A percentile compares a stretch with the other conserved stretches of the same genome.
These are phyloP conservation scores for Cydia strobilella DNA, from an alignment of 1,140 invertebrate species.

Conservation along the genomic window DNA sequence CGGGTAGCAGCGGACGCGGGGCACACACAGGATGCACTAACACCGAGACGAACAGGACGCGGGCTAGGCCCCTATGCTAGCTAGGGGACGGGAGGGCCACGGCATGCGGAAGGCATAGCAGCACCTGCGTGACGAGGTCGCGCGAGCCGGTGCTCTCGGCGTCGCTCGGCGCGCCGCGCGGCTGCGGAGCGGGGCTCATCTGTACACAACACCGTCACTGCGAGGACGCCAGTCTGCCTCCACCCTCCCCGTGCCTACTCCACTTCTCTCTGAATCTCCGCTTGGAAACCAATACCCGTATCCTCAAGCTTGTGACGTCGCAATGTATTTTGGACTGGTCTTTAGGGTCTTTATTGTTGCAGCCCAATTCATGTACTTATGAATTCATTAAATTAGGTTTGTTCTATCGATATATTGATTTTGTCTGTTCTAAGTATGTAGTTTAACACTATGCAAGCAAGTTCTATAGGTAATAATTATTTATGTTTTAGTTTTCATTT, in stretches of 20 bases:
- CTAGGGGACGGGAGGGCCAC: slow-evolving; percentile 53
- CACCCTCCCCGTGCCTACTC: slow-evolving; percentile 66
- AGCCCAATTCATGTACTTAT: slow-evolving; percentile 28
- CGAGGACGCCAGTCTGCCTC: slow-evolving; percentile 59
- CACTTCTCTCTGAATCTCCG: slow-evolving; percentile 76
- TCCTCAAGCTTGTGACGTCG: background rate
- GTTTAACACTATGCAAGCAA: slow-evolving; percentile 29
- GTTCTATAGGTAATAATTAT: background rate
- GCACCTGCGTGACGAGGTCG: slow-evolving; percentile 83
- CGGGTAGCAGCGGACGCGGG: slow-evolving; percentile 64
- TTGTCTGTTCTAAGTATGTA: background rate
- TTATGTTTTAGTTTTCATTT: background rate
- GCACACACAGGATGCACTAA: slow-evolving; percentile 73
- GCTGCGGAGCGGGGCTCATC: slow-evolving; percentile 83
- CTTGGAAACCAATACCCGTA: slow-evolving; percentile 40
- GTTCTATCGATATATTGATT: slow-evolving; percentile 35
- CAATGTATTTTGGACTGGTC: slow-evolving; percentile 4
- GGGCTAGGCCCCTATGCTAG: slow-evolving; percentile 71
- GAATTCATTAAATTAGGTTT: slow-evolving; percentile 28
- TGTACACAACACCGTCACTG: slow-evolving; percentile 79
- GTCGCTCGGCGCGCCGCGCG: slow-evolving; percentile 79
- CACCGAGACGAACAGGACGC: slow-evolving; percentile 65
- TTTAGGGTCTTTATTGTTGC: background rate
- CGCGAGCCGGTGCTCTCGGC: slow-evolving; percentile 79
- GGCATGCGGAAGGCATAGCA: slow-evolving; percentile 47